Evolutionary conservation across 2,113 vertebrate species (phyloP).

Genomic region (Mormoops blainvillei): DNA sequence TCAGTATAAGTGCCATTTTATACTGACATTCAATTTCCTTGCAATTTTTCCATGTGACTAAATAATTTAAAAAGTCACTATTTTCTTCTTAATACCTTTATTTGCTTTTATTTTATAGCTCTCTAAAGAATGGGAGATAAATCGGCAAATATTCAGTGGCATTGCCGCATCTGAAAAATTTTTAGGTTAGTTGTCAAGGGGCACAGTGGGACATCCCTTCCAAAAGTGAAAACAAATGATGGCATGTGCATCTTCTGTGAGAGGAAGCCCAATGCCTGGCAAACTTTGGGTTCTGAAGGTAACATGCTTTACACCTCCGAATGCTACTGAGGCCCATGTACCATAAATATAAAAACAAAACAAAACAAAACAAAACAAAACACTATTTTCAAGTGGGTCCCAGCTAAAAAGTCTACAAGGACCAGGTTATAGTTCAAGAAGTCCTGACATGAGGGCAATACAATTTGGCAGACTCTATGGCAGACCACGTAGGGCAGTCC

Average conservation of each 20-base stretch:
- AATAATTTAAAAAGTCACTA: not conserved
- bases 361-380: not conserved
- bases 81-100: not conserved
- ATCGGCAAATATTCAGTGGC: not conserved
- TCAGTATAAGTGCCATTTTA: not conserved
- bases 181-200: not conserved
- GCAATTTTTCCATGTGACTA: not conserved
- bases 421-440: not conserved
- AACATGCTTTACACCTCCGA: not conserved
- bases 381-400: not conserved
- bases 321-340: not conserved
- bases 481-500: no score
- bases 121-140: not conserved
- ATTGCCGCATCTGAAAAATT: not conserved
- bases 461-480: not conserved
- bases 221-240: not conserved
- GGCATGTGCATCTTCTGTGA: not conserved
- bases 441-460: not conserved
- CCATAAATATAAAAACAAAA: not conserved
- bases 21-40: not conserved
- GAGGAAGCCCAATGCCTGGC: not conserved
- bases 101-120: not conserved
- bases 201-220: not conserved
- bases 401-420: not conserved
- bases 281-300: not conserved